Conservation (phyloP, 1,140 invertebrate genomes). For the Phortica variegata region DNA sequence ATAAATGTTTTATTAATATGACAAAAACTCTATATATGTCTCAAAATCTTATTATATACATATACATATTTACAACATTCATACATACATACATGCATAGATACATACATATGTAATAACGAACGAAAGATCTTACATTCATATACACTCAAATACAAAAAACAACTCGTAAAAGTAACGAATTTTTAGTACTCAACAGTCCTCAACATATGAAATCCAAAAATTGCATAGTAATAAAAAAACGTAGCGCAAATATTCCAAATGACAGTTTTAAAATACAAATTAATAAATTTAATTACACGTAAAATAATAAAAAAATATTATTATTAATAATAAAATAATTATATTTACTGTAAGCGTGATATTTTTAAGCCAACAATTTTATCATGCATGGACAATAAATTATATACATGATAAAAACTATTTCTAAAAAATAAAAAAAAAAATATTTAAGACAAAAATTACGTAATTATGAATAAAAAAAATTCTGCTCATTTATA, state of each 20-base stretch:
- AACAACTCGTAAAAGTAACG: neutral
- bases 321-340: neutral
- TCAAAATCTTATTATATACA: slow-evolving; percentile 27
- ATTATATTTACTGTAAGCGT: slow-evolving; percentile 26
- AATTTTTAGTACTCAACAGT: too few relatives aligned
- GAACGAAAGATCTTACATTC: too few relatives aligned
- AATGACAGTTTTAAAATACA: too few relatives aligned
- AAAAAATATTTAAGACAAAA: slow-evolving; percentile 46
- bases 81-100: slow-evolving; percentile 16
- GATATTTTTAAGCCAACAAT: slow-evolving; percentile 23
- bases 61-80: slow-evolving; percentile 24
- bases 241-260: neutral
- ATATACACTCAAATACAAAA: neutral
- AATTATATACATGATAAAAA: slow-evolving; percentile 36
- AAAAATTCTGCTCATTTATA: slow-evolving; percentile 15
- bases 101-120: slow-evolving; percentile 16
- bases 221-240: slow-evolving; percentile 7
- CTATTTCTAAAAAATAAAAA: slow-evolving; percentile 6
- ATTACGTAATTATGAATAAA: slow-evolving; percentile 8
- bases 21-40: slow-evolving; percentile 40
- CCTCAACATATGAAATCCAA: too few relatives aligned
- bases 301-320: too few relatives aligned
- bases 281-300: too few relatives aligned
- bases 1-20: too few relatives aligned
- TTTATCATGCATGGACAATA: slow-evolving; percentile 53